Conservation (phyloP, 2,797 vertebrate genomes). For the Malurus leucopterus region DNA sequence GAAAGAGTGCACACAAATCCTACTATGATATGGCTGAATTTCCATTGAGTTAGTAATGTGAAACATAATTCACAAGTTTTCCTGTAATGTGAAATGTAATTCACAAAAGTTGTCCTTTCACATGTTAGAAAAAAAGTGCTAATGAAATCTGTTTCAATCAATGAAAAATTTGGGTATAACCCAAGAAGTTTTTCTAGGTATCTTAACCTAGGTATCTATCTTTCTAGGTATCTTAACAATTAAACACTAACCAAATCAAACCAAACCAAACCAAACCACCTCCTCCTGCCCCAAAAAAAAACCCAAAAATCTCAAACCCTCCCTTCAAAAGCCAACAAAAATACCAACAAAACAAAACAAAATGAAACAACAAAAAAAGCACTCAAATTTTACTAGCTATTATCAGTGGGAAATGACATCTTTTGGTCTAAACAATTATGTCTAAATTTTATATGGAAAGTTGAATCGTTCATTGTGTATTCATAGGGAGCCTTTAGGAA, state of each 20-base stretch:
- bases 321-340: background rate
- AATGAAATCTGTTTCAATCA: background rate
- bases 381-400: background rate
- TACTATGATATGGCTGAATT: background rate
- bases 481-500: background rate
- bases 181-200: background rate
- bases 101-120: background rate
- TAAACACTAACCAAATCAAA: background rate
- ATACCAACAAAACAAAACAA: background rate
- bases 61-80: background rate
- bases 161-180: background rate
- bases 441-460: background rate
- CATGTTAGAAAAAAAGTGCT: background rate
- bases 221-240: background rate
- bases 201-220: too few relatives aligned
- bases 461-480: background rate
- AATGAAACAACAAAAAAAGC: background rate
- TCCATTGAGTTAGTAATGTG: background rate
- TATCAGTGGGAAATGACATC: background rate
- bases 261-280: background rate
- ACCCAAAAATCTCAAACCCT: background rate
- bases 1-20: background rate
- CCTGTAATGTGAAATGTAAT: background rate
- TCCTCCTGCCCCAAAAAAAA: accelerated
- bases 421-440: background rate